phyloP scores from a whole-genome alignment of 2,113 vertebrate species.

The Ameiurus melas region DNA sequence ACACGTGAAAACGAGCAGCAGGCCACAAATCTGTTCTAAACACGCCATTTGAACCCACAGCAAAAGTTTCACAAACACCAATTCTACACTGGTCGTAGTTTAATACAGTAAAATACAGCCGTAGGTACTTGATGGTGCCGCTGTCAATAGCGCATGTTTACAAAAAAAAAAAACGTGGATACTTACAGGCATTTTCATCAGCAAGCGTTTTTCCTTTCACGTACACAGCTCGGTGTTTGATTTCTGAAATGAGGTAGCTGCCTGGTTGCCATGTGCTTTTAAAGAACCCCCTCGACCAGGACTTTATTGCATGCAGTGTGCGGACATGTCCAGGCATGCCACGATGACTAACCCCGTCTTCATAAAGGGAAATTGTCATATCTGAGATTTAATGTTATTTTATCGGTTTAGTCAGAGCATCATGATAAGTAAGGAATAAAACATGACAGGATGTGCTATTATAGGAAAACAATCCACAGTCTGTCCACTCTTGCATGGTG shows the following conservation, averaged over 20 bases:
- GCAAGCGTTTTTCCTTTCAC: slow-evolving; percentile 18
- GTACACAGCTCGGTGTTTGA: slow-evolving; percentile 19
- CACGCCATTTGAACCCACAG: slow-evolving; percentile 44
- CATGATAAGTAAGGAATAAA: not conserved
- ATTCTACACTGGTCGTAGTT: not conserved
- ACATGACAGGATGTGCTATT: not conserved
- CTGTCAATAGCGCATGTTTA: not conserved
- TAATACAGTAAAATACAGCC: not conserved
- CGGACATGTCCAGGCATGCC: slow-evolving; percentile 49
- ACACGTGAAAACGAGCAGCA: not conserved
- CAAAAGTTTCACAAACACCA: slow-evolving; percentile 25
- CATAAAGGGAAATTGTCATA: not conserved
- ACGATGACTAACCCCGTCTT: slow-evolving; percentile 7
- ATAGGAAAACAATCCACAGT: not conserved
- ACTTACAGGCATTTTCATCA: slow-evolving; percentile 53
- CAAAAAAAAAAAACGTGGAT: not conserved
- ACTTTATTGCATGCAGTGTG: not conserved
- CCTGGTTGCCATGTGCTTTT: slow-evolving; percentile 40
- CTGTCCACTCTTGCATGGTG: not conserved
- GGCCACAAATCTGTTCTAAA: not conserved
- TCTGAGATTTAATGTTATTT: not conserved
- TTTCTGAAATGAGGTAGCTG: slow-evolving; percentile 1
- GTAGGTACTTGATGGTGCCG: not conserved
- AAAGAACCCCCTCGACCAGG: not conserved
- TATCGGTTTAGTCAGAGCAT: not conserved